Evolutionary conservation across 1,140 invertebrate species (phyloP).

Genomic region (Anastatus disparis): DNA sequence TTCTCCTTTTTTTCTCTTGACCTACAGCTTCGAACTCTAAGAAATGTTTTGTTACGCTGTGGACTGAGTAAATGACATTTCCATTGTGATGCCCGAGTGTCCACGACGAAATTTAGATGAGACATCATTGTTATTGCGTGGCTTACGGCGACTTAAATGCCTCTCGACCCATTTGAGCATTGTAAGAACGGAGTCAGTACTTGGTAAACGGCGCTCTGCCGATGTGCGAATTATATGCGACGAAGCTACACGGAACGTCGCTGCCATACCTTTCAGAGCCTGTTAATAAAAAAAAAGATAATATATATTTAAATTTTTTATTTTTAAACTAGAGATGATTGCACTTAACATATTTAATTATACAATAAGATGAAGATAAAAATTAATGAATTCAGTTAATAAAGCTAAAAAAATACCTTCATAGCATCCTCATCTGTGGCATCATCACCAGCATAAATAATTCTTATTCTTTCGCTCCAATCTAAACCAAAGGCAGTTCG

Average conservation of each 20-base stretch:
- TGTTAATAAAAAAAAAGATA: slow-evolving; percentile 52
- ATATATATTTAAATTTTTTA: slow-evolving; percentile 22
- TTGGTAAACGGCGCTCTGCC: slow-evolving; percentile 85
- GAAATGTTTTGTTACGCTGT: slow-evolving; percentile 31
- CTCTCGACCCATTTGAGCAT: slow-evolving; percentile 91
- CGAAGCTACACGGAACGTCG: slow-evolving; percentile 87
- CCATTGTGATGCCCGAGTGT: slow-evolving; percentile 76
- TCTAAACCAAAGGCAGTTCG: slow-evolving; percentile 89
- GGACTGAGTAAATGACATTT: slow-evolving; percentile 72
- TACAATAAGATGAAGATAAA: not conserved
- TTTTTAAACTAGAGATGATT: too few species aligned
- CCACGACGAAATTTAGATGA: slow-evolving; percentile 70
- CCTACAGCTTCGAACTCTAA: not conserved
- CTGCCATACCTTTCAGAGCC: slow-evolving; percentile 89
- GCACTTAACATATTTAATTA: too few species aligned
- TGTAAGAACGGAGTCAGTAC: slow-evolving; percentile 87
- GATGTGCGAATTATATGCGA: slow-evolving; percentile 87
- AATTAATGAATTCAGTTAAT: too few species aligned
- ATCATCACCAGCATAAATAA: slow-evolving; percentile 92
- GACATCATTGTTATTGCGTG: slow-evolving; percentile 66
- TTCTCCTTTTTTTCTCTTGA: not conserved
- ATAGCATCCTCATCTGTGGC: slow-evolving; percentile 92
- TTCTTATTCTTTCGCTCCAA: slow-evolving; percentile 89
- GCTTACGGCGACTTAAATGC: slow-evolving; percentile 81
- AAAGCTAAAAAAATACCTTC: slow-evolving; percentile 71